These are phyloP conservation scores for Anodontia alba DNA, from an alignment of 2,888 invertebrate genomes.

Conservation along the genomic window DNA sequence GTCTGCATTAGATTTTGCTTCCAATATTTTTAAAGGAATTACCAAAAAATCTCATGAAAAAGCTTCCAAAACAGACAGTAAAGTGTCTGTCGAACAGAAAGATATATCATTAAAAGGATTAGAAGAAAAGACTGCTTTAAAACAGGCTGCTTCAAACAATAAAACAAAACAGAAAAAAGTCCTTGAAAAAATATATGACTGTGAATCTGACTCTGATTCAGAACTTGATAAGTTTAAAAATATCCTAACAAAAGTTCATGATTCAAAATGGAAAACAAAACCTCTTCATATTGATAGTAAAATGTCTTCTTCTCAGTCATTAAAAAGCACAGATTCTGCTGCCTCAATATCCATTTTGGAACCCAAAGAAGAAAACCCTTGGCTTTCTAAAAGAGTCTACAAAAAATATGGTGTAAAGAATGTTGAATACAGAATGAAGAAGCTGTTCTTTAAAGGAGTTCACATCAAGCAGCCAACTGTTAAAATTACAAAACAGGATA, in stretches of 20 bases:
- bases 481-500: not conserved
- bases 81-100: not conserved
- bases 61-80: not conserved
- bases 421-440: not conserved
- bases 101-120: too few species aligned
- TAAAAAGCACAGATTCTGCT: not conserved
- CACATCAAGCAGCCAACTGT: not conserved
- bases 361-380: not conserved
- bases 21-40: not conserved
- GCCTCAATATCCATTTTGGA: not conserved
- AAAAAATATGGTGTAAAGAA: not conserved
- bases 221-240: not conserved
- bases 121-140: not conserved
- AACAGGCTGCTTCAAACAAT: not conserved
- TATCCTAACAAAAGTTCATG: not conserved
- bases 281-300: not conserved
- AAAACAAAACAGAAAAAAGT: not conserved
- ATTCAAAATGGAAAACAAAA: conserved; percentile 3
- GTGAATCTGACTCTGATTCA: not conserved
- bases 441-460: not conserved
- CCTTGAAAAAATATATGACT: not conserved
- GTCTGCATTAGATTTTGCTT: not conserved
- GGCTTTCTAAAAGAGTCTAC: not conserved
- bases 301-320: not conserved
- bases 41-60: not conserved